phyloP scores from a whole-genome alignment of 2,888 invertebrate species.

The Lobophora halterata region DNA sequence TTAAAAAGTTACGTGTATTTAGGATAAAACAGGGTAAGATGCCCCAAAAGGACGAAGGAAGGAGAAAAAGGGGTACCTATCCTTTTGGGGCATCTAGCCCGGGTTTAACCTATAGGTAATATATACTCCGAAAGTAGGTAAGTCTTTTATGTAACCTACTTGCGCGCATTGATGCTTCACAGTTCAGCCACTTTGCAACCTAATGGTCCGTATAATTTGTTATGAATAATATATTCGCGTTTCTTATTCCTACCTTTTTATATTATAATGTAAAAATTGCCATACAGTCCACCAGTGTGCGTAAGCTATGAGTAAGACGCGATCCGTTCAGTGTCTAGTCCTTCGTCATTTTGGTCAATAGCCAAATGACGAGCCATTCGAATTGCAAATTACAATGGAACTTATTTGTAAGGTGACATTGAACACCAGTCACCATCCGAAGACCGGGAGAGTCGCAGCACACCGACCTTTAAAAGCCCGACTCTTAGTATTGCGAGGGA shows the following conservation, averaged over 20 bases:
- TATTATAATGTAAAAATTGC: conserved; percentile 31
- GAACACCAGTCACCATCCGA: conserved; percentile 45
- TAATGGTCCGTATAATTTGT: conserved; percentile 42
- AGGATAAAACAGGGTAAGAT: too few species aligned
- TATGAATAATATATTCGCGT: conserved; percentile 33
- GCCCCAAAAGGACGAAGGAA: too few species aligned
- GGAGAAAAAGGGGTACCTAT: too few species aligned
- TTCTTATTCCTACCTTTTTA: conserved; percentile 21
- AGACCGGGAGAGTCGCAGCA: conserved; percentile 56
- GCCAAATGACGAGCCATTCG: too few species aligned
- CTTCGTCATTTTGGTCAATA: too few species aligned
- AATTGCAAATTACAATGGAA: conserved; percentile 19
- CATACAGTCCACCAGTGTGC: neutral
- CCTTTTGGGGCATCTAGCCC: too few species aligned
- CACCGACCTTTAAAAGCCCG: conserved; percentile 69
- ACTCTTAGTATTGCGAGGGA: conserved; percentile 67
- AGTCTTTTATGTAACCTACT: too few species aligned
- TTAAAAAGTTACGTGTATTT: too few species aligned
- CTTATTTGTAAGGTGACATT: conserved; percentile 61
- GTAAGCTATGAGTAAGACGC: too few species aligned
- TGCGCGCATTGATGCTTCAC: conserved; percentile 15
- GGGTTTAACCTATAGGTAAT: too few species aligned
- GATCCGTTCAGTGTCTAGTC: too few species aligned
- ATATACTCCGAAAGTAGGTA: too few species aligned
- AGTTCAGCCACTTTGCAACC: conserved; percentile 27